These are phyloP conservation scores for Hypercompe scribonia DNA, from an alignment of 2,888 invertebrate species.

Conservation along the genomic window DNA sequence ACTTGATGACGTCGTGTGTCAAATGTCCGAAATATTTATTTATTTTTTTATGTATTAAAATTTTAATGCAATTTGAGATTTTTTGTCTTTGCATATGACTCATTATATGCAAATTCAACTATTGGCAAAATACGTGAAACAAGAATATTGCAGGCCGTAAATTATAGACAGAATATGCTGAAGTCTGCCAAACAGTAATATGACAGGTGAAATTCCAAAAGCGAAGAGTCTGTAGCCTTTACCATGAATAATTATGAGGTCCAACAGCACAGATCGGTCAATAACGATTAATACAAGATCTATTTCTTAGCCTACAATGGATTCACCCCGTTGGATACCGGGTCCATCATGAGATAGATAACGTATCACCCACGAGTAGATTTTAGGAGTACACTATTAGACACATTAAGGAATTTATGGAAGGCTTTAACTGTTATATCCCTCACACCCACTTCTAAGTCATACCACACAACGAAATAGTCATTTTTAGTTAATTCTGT, in stretches of 20 bases:
- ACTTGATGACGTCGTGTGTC: too few species aligned
- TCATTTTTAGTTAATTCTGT: too few species aligned
- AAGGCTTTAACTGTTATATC: too few species aligned
- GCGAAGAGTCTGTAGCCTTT: not conserved
- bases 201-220: slow-evolving; percentile 8
- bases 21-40: too few species aligned
- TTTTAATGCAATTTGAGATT: too few species aligned
- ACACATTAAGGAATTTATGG: too few species aligned
- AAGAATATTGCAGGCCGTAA: not conserved
- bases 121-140: not conserved
- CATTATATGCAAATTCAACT: too few species aligned
- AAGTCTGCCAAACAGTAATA: slow-evolving; percentile 2
- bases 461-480: too few species aligned
- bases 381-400: not conserved
- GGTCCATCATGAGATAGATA: not conserved
- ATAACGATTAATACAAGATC: slow-evolving; percentile 22
- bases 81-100: too few species aligned
- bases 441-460: too few species aligned
- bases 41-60: too few species aligned
- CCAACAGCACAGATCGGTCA: slow-evolving; percentile 31
- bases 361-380: not conserved
- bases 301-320: not conserved
- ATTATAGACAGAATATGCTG: not conserved
- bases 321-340: too few species aligned
- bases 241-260: not conserved